Evolutionary conservation across 2,113 vertebrate genomes (phyloP), one percentile per base, ranked within the genome.

Genomic region (Nyctibius bracteatus): DNA sequence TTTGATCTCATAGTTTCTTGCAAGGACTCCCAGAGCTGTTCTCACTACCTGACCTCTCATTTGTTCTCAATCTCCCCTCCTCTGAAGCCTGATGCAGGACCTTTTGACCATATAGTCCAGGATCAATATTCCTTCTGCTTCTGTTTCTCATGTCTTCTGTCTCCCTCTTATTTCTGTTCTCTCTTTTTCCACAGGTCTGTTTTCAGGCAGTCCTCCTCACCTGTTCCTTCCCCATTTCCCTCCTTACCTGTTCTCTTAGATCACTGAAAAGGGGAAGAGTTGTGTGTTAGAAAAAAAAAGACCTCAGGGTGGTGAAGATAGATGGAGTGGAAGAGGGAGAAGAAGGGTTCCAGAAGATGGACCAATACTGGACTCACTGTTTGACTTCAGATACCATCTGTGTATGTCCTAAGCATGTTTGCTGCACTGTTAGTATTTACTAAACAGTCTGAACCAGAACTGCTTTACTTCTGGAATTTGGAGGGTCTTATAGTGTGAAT

Each of bases 21-120:
- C 43, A 66, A 51, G 22, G 30, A 61, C 5, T 74, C 28, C 12
- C 19, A 61, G 59, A 85, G 16, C 41, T 67, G 19, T 44, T 49
- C 15, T 73, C 3, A 59, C 10, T 54, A 14, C 20, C 57, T 59
- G 22, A 39, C 16, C 5, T 55, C 44, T 73, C 59, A 41, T 67
- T 72, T 3, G 0, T 78, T 68, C 39, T 88, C 47, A 20, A 0
- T 58, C 2, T 4, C 2, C 30, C 28, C 37, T 71, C 13, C 20
- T 68, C 51, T 75, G 43, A 85, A 68, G 54, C n/a, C 30, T 44
- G n/a, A 23, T 81, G 58, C 10, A 54, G 8, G 13, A 13, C n/a
- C 17, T 72, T 85, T 85, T 49, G 44, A 37, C 11, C 15, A 12
- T 8, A 9, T 39, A 62, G 27, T 63, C 24, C 62, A 30, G 27